Percentiles rank a stretch among this genome's conserved stretches.
These are phyloP conservation scores for Phlogophora meticulosa DNA, from an alignment of 2,888 invertebrate species.

Conservation along the genomic window DNA sequence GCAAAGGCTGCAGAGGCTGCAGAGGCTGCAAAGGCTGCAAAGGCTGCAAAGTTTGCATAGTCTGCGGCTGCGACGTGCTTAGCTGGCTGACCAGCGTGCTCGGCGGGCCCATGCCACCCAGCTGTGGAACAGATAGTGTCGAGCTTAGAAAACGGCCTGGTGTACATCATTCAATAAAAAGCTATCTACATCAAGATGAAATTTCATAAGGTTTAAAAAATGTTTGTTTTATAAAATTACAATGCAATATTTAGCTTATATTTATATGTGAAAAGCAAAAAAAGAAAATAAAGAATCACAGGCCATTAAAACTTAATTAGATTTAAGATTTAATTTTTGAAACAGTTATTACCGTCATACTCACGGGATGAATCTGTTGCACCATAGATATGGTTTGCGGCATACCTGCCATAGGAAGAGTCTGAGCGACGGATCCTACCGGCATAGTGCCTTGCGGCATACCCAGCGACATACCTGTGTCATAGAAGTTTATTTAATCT, in stretches of 20 bases:
- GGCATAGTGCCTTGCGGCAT: conserved; percentile 92
- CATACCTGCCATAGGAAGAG: conserved; percentile 86
- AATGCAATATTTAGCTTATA: background rate
- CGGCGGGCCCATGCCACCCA: conserved; percentile 88
- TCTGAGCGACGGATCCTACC: conserved; percentile 92
- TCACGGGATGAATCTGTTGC: conserved; percentile 92
- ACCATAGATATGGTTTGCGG: conserved; percentile 92
- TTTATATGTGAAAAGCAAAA: too few relatives aligned
- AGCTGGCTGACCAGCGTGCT: conserved; percentile 84
- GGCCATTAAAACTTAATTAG: too few relatives aligned
- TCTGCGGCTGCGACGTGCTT: conserved; percentile 74
- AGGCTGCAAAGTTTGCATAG: conserved; percentile 78
- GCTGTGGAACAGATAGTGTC: conserved; percentile 68
- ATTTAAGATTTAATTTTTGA: too few relatives aligned
- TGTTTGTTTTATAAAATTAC: conserved; percentile 6
- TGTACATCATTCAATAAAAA: conserved; percentile 17
- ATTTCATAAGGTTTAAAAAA: conserved; percentile 45
- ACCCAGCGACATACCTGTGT: conserved; percentile 91
- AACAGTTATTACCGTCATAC: conserved; percentile 61
- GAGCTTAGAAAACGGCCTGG: conserved; percentile 4
- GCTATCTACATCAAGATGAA: conserved; percentile 26
- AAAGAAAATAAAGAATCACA: too few relatives aligned
- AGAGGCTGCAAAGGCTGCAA: too few relatives aligned
- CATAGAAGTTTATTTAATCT: background rate
- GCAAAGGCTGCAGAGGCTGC: too few relatives aligned